Evolutionary conservation across 1,140 invertebrate species (phyloP).

Genomic region (Saxidomus purpurata): DNA sequence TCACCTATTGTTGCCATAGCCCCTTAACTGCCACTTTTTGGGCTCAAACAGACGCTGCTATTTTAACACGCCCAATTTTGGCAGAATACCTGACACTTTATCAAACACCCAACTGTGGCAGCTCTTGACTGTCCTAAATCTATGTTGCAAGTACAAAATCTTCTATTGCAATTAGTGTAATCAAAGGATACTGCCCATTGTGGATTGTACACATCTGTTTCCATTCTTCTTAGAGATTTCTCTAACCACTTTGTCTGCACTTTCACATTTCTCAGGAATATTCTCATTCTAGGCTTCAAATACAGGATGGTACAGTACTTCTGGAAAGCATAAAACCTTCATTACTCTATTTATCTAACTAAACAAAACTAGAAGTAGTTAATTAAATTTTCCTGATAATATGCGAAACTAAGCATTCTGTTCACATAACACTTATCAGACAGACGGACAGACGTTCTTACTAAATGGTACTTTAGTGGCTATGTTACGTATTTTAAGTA

Average conservation of each 20-base stretch:
- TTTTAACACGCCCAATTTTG: background rate
- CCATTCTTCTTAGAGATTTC: conserved; percentile 80
- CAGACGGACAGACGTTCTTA: background rate
- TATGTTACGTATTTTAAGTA: no score
- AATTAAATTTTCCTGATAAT: no score
- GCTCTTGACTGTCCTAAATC: background rate
- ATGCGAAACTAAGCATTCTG: no score
- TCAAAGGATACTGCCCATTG: conserved; percentile 82
- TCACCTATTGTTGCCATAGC: no score
- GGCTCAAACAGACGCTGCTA: background rate
- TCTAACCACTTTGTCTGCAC: conserved; percentile 81
- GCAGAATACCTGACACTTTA: background rate
- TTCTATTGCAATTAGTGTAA: background rate
- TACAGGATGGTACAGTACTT: conserved; percentile 84
- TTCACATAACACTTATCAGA: no score
- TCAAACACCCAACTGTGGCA: no score
- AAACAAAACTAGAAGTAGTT: no score
- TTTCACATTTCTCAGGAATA: conserved; percentile 78
- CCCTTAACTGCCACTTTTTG: no score
- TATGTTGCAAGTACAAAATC: background rate
- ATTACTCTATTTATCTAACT: no score
- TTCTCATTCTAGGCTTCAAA: conserved; percentile 84
- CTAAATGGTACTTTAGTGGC: no score
- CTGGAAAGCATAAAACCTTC: conserved; percentile 60
- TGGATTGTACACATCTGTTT: conserved; percentile 82